Evolutionary conservation across 1,140 invertebrate species (phyloP), one percentile per base, ranked within the genome.

Genomic region (Proctacanthus coquilletti): DNA sequence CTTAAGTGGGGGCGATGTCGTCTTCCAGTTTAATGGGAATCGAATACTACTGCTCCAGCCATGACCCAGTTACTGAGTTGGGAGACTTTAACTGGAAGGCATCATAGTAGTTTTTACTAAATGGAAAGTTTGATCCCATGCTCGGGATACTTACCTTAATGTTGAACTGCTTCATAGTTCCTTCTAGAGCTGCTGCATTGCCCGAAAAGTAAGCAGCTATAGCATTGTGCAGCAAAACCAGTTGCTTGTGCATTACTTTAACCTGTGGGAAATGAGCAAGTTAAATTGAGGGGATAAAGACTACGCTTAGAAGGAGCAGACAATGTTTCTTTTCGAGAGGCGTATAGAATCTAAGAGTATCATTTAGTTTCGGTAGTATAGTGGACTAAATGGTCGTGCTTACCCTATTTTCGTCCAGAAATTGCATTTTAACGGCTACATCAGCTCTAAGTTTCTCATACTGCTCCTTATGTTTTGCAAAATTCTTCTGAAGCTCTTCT

Each of bases 201-300:
- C 91, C 91, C 51, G 86, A 91, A 64, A 95, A 96, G 64, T 96
- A 97, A 2, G 91, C 88, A 25, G 89, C 88, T 13, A 95, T 77
- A 5, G 92, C 93, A 65, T 95, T 95, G 62, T 97, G 89, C 62
- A 96, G 89, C 44, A 97, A 62, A 23, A 96, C 64, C 33, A 97
- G 63, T 61, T 97, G 93, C 59, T 95, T 96, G 61, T 95, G 91
- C 91, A 97, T 96, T 42, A 95, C 91, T 68, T 95, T 95, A 41
- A 94, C 82, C 87, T 93, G 61, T 17, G 72, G 71, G 23, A 47
- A 52, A 34, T 18, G 14, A 36, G 20, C n/a, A n/a, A n/a, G n/a
- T n/a, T n/a, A n/a, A n/a, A n/a, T n/a, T n/a, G n/a, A n/a, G n/a
- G n/a, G n/a, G n/a, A n/a, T n/a, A n/a, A n/a, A n/a, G n/a, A n/a